phyloP scores from a whole-genome alignment of 2,888 invertebrate genomes.

The Orthosia cruda region DNA sequence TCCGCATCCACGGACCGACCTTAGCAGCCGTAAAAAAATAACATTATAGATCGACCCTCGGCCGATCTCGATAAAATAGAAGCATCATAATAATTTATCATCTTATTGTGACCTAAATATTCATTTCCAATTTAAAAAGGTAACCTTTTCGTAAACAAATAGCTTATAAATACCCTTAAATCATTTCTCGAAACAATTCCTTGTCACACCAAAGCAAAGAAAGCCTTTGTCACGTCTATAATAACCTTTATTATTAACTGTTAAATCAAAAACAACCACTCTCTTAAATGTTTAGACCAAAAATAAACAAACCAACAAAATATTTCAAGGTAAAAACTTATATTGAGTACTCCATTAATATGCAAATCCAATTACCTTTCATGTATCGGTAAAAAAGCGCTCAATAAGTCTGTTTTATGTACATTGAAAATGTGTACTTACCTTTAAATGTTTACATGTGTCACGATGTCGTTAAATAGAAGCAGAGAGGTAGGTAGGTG shows the following conservation, averaged over 20 bases:
- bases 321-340: slow-evolving; percentile 24
- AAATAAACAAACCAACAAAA: slow-evolving; percentile 31
- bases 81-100: not conserved
- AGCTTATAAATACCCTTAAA: not conserved
- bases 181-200: slow-evolving; percentile 20
- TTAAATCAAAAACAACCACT: slow-evolving; percentile 28
- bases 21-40: too few relatives aligned
- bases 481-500: slow-evolving; percentile 10
- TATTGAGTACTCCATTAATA: slow-evolving; percentile 29
- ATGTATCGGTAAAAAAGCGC: slow-evolving; percentile 18
- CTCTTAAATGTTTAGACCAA: slow-evolving; percentile 5
- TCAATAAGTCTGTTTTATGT: not conserved
- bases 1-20: too few relatives aligned
- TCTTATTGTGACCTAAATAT: not conserved
- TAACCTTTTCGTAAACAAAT: not conserved
- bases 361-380: slow-evolving; percentile 40
- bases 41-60: too few relatives aligned
- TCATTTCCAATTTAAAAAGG: not conserved
- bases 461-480: slow-evolving; percentile 33
- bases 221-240: slow-evolving; percentile 25
- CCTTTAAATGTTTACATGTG: slow-evolving; percentile 11
- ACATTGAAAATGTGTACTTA: slow-evolving; percentile 10
- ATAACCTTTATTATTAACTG: too few relatives aligned
- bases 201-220: slow-evolving; percentile 32
- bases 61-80: too few relatives aligned